Evolutionary conservation across 2,113 vertebrate genomes (phyloP), one percentile per base, ranked within the genome.

Genomic region (Meleagris gallopavo): DNA sequence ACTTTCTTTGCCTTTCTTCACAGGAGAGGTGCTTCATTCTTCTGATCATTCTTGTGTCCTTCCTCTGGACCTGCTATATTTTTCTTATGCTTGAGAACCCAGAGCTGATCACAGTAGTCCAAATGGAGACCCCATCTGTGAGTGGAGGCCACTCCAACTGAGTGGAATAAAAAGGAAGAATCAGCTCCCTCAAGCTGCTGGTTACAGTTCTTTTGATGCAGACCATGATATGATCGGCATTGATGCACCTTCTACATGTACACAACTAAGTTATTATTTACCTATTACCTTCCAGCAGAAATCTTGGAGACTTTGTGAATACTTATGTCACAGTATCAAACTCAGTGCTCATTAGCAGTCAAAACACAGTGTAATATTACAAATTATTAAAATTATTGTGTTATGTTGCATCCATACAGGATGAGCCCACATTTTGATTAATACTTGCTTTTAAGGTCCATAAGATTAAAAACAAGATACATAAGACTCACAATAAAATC

Each of bases 391-490:
- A 40, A 55, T 43, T 0, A 0, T 5, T 9, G 21, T 80, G 14
- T 11, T 61, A 2, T 30, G 10, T 30, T 62, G 17, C 13, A 24
- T 61, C 11, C 3, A 15, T 1, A 1, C 52, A 38, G 0, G 1
- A 48, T 57, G 11, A 8, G 76, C 5, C 10, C 22, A 54, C 7
- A 30, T n/a, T 32, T 79, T 43, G 67, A 69, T 57, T 76, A 76
- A 77, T n/a, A 8, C 13, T 46, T 12, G 4, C 21, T 40, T n/a
- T 77, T 73, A 18, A 69, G 65, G 5, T 54, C 24, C 30, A n/a
- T 14, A 67, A 7, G n/a, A 50, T 58, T 70, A 52, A 11, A 36
- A 57, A 38, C 46, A 81, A 52, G 32, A 36, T 4, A 54, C 25
- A 41, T 27, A 64, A 85, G 6, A 2, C 2, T 11, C 27, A 41